phyloP scores from a whole-genome alignment of 2,888 invertebrate genomes.

The Cephus nigrinus region DNA sequence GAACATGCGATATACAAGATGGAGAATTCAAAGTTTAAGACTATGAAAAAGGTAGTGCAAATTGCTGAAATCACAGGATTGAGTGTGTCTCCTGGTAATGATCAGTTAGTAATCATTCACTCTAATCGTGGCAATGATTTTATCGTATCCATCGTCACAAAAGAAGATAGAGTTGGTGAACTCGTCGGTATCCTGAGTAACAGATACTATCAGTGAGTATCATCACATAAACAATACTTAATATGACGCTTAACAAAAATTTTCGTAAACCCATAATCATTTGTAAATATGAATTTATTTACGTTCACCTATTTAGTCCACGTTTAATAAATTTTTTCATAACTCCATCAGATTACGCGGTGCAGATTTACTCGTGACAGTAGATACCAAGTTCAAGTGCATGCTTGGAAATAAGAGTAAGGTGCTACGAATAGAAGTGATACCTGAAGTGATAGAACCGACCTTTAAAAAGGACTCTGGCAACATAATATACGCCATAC shows the following conservation, averaged over 20 bases:
- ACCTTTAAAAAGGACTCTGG: conserved; percentile 69
- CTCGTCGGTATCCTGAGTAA: conserved; percentile 84
- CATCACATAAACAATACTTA: too few species aligned
- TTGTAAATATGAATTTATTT: background rate
- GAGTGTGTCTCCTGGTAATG: conserved; percentile 86
- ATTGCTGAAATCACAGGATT: conserved; percentile 86
- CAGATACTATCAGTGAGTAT: conserved; percentile 80
- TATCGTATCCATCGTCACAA: conserved; percentile 78
- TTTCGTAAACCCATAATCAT: too few species aligned
- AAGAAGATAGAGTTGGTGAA: conserved; percentile 87
- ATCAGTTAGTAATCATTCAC: conserved; percentile 89
- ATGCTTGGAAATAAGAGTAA: conserved; percentile 85
- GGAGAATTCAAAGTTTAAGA: conserved; percentile 86
- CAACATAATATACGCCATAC: conserved; percentile 68
- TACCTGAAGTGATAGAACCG: conserved; percentile 67
- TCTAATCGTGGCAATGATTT: conserved; percentile 90
- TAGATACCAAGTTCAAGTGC: conserved; percentile 80
- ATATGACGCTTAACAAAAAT: too few species aligned
- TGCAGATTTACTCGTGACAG: conserved; percentile 78
- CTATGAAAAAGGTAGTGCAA: conserved; percentile 86
- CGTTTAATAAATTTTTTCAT: background rate
- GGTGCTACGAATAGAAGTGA: conserved; percentile 72
- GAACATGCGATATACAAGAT: conserved; percentile 88
- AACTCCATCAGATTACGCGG: conserved; percentile 72
- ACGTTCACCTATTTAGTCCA: background rate